Evolutionary conservation across 2,797 vertebrate species (phyloP).

Genomic region (Macroramphosus scolopax): DNA sequence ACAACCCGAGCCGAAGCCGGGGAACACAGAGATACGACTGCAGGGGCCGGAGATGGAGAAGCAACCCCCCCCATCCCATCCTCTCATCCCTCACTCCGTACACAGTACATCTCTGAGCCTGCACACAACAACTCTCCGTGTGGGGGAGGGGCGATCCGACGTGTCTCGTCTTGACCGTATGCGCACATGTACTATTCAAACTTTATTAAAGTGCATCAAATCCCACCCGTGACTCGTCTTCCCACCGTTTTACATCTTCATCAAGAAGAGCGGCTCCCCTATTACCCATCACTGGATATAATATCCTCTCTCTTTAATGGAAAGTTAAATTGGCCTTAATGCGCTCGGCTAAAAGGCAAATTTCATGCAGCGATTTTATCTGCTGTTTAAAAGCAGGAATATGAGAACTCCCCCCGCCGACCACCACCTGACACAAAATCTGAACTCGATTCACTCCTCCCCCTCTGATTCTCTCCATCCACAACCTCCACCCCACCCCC

Average conservation of each 20-base stretch:
- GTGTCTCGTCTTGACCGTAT: conserved; percentile 20
- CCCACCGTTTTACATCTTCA: conserved; percentile 20
- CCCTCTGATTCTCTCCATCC: conserved; percentile 57
- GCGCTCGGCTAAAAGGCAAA: conserved; percentile 51
- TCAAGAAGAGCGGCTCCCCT: conserved; percentile 3
- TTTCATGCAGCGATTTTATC: conserved; percentile 71
- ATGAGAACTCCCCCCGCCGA: conserved; percentile 68
- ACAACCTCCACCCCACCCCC: conserved; percentile 21
- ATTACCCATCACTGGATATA: conserved; percentile 2
- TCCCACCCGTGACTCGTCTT: conserved; percentile 5
- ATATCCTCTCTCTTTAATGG: conserved; percentile 2
- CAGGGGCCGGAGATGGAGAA: conserved; percentile 51
- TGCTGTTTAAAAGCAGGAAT: conserved; percentile 65
- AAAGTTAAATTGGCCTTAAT: conserved; percentile 37
- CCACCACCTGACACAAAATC: conserved; percentile 72
- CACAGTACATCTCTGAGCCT: conserved; percentile 36
- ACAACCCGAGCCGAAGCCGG: conserved; percentile 26
- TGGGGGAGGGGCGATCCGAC: conserved; percentile 54
- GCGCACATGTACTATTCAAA: conserved; percentile 39
- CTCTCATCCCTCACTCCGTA: conserved; percentile 45
- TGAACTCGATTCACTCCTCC: conserved; percentile 64
- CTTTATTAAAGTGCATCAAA: conserved; percentile 22
- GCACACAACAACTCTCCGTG: conserved; percentile 26
- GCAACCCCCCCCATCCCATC: conserved; percentile 36
- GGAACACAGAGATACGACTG: conserved; percentile 47